These are phyloP conservation scores for Drosophila pallidifrons DNA, from an alignment of 1,140 invertebrate species.

Conservation along the genomic window DNA sequence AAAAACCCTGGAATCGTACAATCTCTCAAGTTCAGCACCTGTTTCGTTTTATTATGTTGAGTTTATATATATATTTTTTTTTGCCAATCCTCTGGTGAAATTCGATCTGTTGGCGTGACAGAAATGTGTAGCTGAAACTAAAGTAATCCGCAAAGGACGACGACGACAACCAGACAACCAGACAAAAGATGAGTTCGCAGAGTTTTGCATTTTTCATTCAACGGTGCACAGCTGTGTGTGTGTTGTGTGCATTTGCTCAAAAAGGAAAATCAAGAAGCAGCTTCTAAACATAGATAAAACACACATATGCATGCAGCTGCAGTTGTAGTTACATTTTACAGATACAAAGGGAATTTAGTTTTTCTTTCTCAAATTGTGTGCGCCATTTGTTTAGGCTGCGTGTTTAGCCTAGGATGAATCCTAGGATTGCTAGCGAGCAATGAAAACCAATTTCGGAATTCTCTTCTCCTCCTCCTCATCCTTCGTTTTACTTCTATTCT, in stretches of 20 bases:
- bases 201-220: conserved; percentile 43
- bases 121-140: conserved; percentile 29
- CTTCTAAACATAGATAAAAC: conserved; percentile 28
- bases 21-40: conserved; percentile 34
- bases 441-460: conserved; percentile 9
- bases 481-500: conserved; percentile 11
- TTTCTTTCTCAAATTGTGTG: conserved; percentile 30
- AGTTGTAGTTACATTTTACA: conserved; percentile 21
- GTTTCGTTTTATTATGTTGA: conserved; percentile 13
- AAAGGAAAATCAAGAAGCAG: conserved; percentile 35
- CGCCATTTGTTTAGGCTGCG: conserved; percentile 45
- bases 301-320: conserved; percentile 15
- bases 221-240: conserved; percentile 16
- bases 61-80: background rate
- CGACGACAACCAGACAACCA: background rate
- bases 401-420: conserved; percentile 23
- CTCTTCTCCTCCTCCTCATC: background rate
- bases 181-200: conserved; percentile 38
- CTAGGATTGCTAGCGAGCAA: background rate
- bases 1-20: background rate
- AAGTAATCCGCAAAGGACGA: conserved; percentile 29
- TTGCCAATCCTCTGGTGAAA: conserved; percentile 30
- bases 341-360: conserved; percentile 43
- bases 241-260: conserved; percentile 20
- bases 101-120: conserved; percentile 43